Evolutionary conservation across 2,797 vertebrate species (phyloP).

Genomic region (Coracias cyanogaster): DNA sequence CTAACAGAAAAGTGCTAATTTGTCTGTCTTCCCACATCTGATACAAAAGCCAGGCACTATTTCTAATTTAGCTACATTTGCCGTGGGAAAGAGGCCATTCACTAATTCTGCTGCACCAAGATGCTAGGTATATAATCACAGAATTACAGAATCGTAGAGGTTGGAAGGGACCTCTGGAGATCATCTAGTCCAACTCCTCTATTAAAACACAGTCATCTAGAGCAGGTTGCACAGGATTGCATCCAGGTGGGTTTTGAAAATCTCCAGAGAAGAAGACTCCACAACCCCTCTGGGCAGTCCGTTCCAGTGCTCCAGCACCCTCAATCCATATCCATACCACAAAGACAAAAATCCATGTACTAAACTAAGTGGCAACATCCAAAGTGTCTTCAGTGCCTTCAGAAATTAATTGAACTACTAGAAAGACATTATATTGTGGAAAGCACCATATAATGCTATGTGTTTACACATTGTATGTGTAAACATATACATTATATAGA

Average conservation of each 20-base stretch:
- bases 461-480: no score
- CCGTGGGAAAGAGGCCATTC: not conserved
- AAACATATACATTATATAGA: no score
- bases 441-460: not conserved
- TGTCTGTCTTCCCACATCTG: not conserved
- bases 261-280: not conserved
- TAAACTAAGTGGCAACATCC: not conserved
- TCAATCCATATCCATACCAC: not conserved
- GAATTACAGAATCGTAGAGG: not conserved
- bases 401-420: not conserved
- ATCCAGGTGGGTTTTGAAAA: not conserved
- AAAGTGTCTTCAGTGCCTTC: not conserved
- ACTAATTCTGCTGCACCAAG: not conserved
- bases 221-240: not conserved
- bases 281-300: not conserved
- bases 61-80: not conserved
- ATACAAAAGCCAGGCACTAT: not conserved
- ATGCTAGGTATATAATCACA: not conserved
- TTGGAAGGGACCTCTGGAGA: not conserved
- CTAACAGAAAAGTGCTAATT: not conserved
- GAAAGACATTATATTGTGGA: not conserved
- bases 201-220: not conserved
- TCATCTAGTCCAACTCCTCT: not conserved
- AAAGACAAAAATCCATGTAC: not conserved
- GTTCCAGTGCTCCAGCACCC: not conserved